Percentiles rank a stretch among this genome's conserved stretches.
phyloP scores from a whole-genome alignment of 2,113 vertebrate species.

The Phaethornis superciliosus region DNA sequence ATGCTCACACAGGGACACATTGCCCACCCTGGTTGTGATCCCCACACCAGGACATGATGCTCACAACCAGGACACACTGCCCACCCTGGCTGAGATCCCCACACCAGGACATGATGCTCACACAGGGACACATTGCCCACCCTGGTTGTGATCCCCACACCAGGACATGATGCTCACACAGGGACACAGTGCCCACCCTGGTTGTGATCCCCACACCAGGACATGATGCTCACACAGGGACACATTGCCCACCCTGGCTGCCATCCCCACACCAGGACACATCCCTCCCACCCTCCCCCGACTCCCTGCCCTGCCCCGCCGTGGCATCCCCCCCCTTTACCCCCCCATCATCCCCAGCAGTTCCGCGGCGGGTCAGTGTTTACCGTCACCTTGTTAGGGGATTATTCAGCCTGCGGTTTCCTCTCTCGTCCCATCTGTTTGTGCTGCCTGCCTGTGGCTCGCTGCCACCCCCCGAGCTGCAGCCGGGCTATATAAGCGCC shows the following conservation, averaged over 20 bases:
- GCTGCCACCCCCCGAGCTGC: constrained; percentile 73
- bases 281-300: too few relatives aligned
- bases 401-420: constrained; percentile 62
- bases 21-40: not conserved
- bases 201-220: too few relatives aligned
- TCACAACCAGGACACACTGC: too few relatives aligned
- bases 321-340: not conserved
- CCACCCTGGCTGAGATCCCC: not conserved
- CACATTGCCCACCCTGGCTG: not conserved
- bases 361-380: not conserved
- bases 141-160: not conserved
- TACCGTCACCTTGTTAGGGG: constrained; percentile 28
- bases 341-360: not conserved
- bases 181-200: not conserved
- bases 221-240: not conserved
- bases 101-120: not conserved
- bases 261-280: accelerated
- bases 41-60: not conserved
- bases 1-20: not conserved
- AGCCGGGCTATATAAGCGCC: constrained; percentile 81
- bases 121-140: accelerated
- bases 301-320: not conserved
- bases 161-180: not conserved
- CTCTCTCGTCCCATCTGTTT: constrained; percentile 74
- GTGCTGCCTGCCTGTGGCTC: constrained; percentile 71